Conservation (phyloP, 2,113 vertebrate genomes). For the Syngnathus typhle region DNA sequence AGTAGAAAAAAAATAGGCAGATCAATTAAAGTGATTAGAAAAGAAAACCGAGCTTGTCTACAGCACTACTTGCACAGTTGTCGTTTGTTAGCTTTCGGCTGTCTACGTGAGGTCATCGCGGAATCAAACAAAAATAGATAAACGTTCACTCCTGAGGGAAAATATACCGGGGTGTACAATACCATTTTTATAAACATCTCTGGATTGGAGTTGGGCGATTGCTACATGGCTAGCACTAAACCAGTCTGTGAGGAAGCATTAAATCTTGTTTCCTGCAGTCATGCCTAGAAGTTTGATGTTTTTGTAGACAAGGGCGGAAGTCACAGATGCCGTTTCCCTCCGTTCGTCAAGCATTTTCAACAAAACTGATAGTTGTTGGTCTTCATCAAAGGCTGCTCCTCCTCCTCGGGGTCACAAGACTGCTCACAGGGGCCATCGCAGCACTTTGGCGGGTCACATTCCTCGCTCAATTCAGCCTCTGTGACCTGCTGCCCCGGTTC, state of each 20-base stretch:
- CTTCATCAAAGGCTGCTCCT: slow-evolving; percentile 79
- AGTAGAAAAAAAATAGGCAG: slow-evolving; percentile 9
- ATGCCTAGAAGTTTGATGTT: slow-evolving; percentile 5
- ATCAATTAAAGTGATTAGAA: slow-evolving; percentile 16
- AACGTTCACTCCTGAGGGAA: not conserved
- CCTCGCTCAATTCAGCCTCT: slow-evolving; percentile 56
- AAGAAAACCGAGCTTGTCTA: slow-evolving; percentile 11
- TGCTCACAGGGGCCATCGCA: slow-evolving; percentile 76
- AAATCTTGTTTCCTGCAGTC: slow-evolving; percentile 9
- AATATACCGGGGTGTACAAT: not conserved
- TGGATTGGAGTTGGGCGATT: slow-evolving; percentile 4
- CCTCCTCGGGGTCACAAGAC: slow-evolving; percentile 79
- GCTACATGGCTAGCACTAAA: slow-evolving; percentile 2
- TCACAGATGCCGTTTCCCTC: slow-evolving; percentile 18
- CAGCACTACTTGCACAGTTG: not conserved
- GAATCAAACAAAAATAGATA: not conserved
- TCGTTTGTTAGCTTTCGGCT: not conserved
- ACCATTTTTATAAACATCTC: not conserved
- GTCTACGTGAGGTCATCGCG: not conserved
- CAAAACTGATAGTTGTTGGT: slow-evolving; percentile 95
- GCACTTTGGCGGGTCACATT: slow-evolving; percentile 70
- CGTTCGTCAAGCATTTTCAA: slow-evolving; percentile 57
- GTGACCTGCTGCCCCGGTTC: slow-evolving; percentile 39
- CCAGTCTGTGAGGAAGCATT: not conserved
- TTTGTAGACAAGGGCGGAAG: slow-evolving; percentile 20